phyloP scores from a whole-genome alignment of 1,140 invertebrate species.

The Melanaphis sacchari region DNA sequence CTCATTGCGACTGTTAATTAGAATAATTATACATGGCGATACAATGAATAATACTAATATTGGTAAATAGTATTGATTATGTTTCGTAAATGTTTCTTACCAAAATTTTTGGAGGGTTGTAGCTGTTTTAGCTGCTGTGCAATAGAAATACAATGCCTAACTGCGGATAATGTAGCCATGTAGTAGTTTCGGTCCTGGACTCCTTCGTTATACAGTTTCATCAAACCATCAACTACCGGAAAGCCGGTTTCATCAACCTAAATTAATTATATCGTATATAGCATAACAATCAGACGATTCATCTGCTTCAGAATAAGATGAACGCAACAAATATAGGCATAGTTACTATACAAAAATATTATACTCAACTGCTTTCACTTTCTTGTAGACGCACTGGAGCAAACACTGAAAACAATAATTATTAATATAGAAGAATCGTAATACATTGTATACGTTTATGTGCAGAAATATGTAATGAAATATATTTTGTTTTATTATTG shows the following conservation, averaged over 20 bases:
- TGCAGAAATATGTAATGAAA: neutral
- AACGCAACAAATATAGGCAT: neutral
- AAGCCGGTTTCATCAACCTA: slow-evolving; percentile 68
- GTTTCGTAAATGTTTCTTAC: slow-evolving; percentile 34
- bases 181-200: slow-evolving; percentile 75
- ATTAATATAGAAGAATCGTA: neutral
- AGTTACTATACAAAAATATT: neutral
- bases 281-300: neutral
- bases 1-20: neutral
- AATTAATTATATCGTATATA: slow-evolving; percentile 55
- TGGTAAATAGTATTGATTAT: neutral
- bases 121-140: slow-evolving; percentile 62
- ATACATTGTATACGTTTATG: slow-evolving; percentile 39
- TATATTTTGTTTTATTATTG: neutral
- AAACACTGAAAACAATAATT: slow-evolving; percentile 68
- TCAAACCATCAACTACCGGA: slow-evolving; percentile 73
- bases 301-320: neutral
- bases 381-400: slow-evolving; percentile 73
- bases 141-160: slow-evolving; percentile 71
- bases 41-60: neutral
- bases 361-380: slow-evolving; percentile 68
- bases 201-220: slow-evolving; percentile 74
- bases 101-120: slow-evolving; percentile 58
- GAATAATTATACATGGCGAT: too few species aligned
- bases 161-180: slow-evolving; percentile 72